Evolutionary conservation across 2,888 invertebrate species (phyloP).

Genomic region (Cheilosia impressa): DNA sequence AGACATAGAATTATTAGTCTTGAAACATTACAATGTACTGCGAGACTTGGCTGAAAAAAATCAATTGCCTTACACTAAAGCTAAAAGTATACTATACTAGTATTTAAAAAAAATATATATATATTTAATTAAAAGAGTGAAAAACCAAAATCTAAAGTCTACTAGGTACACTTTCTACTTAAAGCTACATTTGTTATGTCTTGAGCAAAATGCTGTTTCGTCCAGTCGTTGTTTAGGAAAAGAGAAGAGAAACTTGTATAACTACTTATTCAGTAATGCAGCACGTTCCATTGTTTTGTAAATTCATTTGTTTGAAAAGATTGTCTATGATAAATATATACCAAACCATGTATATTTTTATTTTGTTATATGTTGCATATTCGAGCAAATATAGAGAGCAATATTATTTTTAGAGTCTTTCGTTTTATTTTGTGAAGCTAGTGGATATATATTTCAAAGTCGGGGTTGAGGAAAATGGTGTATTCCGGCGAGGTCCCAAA

Average conservation of each 20-base stretch:
- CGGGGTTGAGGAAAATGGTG: too few relatives aligned
- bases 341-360: constrained; percentile 30
- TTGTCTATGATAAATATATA: constrained; percentile 43
- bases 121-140: neutral
- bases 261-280: constrained; percentile 59
- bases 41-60: constrained; percentile 50
- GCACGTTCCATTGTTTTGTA: constrained; percentile 72
- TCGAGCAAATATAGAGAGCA: constrained; percentile 57
- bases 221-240: constrained; percentile 14
- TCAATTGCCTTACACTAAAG: constrained; percentile 69
- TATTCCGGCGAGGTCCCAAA: too few relatives aligned
- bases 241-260: constrained; percentile 24
- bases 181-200: constrained; percentile 39
- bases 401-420: constrained; percentile 52
- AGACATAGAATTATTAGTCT: constrained; percentile 44
- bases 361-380: constrained; percentile 67
- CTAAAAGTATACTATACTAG: constrained; percentile 54
- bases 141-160: constrained; percentile 13
- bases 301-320: constrained; percentile 50
- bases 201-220: constrained; percentile 29
- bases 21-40: constrained; percentile 20
- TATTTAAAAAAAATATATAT: neutral
- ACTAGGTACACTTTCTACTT: constrained; percentile 36
- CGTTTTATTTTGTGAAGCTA: constrained; percentile 2
- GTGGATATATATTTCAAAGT: too few relatives aligned